Evolutionary conservation across 2,888 invertebrate species (phyloP).

Genomic region (Polyommatus icarus): DNA sequence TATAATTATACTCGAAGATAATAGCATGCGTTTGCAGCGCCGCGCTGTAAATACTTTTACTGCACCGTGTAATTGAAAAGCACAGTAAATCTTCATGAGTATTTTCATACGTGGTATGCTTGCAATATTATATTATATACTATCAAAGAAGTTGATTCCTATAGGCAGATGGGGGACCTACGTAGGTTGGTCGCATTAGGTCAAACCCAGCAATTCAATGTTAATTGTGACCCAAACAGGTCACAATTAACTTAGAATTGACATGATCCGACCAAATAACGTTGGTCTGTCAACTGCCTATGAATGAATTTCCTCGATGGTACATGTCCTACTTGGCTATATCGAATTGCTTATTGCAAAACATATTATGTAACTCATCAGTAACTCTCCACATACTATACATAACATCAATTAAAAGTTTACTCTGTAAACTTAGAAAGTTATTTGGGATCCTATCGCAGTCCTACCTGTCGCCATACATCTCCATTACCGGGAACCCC

Average conservation of each 20-base stretch:
- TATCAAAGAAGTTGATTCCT: too few species aligned
- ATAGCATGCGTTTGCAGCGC: not conserved
- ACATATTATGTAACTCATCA: not conserved
- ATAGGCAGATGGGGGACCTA: too few species aligned
- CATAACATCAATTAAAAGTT: not conserved
- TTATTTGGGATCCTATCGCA: not conserved
- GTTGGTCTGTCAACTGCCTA: too few species aligned
- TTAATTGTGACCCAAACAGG: too few species aligned
- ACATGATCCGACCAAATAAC: too few species aligned
- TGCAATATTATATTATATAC: too few species aligned
- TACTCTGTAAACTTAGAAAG: not conserved
- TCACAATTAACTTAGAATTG: too few species aligned
- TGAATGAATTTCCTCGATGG: too few species aligned
- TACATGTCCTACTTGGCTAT: too few species aligned
- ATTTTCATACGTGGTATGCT: not conserved
- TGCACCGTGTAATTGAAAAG: not conserved
- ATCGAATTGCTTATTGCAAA: not conserved
- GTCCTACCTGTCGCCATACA: slow-evolving; percentile 4
- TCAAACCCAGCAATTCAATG: too few species aligned
- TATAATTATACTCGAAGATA: not conserved
- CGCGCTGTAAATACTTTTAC: not conserved
- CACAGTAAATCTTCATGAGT: not conserved
- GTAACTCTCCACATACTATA: not conserved
- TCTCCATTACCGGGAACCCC: slow-evolving; percentile 1
- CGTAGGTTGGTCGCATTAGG: too few species aligned